A percentile compares a stretch with the other conserved stretches of the same genome.
Evolutionary conservation across 1,140 invertebrate genomes (phyloP).

Genomic region (Drosophila funebris): DNA sequence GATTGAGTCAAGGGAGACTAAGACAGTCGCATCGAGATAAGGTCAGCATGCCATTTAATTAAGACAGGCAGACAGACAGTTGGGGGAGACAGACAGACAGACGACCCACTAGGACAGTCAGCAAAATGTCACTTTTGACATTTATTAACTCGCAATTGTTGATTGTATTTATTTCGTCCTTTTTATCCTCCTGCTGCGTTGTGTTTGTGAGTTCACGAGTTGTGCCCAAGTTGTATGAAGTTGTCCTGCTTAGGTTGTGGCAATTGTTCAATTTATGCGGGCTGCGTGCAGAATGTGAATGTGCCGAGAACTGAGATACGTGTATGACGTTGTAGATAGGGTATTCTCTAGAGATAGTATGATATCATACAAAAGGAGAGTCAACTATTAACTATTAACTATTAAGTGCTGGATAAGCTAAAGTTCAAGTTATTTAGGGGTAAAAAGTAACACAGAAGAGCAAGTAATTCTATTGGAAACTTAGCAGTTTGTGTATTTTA

Average conservation of each 20-base stretch:
- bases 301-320: slow-evolving; percentile 1
- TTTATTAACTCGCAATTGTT: slow-evolving; percentile 76
- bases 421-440: too few relatives aligned
- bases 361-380: background rate
- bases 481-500: too few relatives aligned
- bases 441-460: too few relatives aligned
- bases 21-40: slow-evolving; percentile 54
- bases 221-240: slow-evolving; percentile 5
- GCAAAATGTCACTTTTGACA: slow-evolving; percentile 65
- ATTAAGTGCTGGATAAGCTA: too few relatives aligned
- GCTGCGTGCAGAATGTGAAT: slow-evolving; percentile 13
- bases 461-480: too few relatives aligned
- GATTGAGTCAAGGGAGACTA: background rate
- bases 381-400: too few relatives aligned
- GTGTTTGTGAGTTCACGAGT: background rate
- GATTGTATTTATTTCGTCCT: slow-evolving; percentile 23
- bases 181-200: background rate
- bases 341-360: background rate
- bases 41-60: slow-evolving; percentile 59
- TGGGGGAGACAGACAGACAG: background rate
- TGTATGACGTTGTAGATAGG: background rate
- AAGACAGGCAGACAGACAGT: slow-evolving; percentile 32
- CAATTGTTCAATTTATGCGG: slow-evolving; percentile 51
- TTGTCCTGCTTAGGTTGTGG: slow-evolving; percentile 30
- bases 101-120: slow-evolving; percentile 19